These are phyloP conservation scores for Herpetotheres cachinnans DNA, from an alignment of 2,113 vertebrate genomes.

Conservation along the genomic window DNA sequence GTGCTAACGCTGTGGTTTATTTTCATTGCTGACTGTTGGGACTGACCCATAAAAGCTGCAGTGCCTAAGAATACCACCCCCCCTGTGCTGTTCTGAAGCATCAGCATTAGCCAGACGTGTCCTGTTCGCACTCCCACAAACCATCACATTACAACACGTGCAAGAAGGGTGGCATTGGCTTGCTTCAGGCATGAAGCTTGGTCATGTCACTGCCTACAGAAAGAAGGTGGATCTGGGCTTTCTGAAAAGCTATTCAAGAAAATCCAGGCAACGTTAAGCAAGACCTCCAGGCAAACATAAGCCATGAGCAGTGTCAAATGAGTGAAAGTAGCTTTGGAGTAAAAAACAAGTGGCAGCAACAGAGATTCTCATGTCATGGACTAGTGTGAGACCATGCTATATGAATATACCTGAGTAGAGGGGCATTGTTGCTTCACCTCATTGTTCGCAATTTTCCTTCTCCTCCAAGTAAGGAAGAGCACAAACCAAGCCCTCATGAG, in stretches of 20 bases:
- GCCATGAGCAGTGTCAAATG: background rate
- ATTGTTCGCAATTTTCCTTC: background rate
- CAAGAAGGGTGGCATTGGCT: background rate
- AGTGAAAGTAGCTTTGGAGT: background rate
- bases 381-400: background rate
- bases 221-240: background rate
- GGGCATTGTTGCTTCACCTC: accelerated
- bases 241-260: background rate
- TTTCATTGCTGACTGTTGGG: background rate
- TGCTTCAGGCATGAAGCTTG: background rate
- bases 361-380: background rate
- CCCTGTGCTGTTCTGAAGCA: background rate
- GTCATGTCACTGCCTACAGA: background rate
- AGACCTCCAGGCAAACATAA: background rate
- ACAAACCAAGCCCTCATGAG: background rate
- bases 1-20: background rate
- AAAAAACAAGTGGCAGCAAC: background rate
- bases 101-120: background rate
- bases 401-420: background rate
- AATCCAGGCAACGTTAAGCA: background rate
- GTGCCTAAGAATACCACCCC: background rate
- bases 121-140: background rate
- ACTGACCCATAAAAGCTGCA: background rate
- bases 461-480: background rate
- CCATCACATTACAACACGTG: background rate